Evolutionary conservation across 2,113 vertebrate species (phyloP), one percentile per base, ranked within the genome.

Genomic region (Hypanus sabinus): DNA sequence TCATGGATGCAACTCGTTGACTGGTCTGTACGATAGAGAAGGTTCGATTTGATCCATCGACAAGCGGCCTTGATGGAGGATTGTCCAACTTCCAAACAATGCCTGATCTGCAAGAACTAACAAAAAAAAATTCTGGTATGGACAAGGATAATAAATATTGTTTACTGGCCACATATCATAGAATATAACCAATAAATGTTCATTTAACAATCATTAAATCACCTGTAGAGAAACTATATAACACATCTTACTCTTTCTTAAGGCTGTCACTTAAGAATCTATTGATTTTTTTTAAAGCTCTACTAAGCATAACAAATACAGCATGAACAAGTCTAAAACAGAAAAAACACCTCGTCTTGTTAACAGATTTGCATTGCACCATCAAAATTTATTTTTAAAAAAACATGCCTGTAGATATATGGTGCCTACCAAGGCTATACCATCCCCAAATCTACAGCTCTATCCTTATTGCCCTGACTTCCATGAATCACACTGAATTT

Each of bases 21-120:
- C 96, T 96, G 62, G 95, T 95, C 62, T 97, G 96, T 0, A 87
- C 95, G 0, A 94, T 94, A 0, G 96, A 96, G 94, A 96, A 95
- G 24, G 96, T 95, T 14, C 95, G 96, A 22, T 96, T 94, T 0
- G 96, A 95, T 75, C 96, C 96, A 95, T 96, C 95, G 0, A 96
- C 94, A 87, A 97, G 96, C 60, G 98, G 98, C 75, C 97, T 95
- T 55, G 98, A 97, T 1, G 97, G 96, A 94, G 98, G 97, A 94
- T 97, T 97, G 94, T 97, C 97, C 94, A 98, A 94, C 93, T 96
- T 95, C 97, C 97, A 98, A 0, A 95, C 94, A 33, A 80, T 94
- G 55, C 97, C 96, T 70, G 95, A 95, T 95, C 97, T 97, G 94
- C 6, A 94, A 73, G 93, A 81, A 92, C 2, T 91, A 93, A 90